Base-by-base conservation (phyloP, 1,140 invertebrate species). In the Bemisia tabaci region DNA sequence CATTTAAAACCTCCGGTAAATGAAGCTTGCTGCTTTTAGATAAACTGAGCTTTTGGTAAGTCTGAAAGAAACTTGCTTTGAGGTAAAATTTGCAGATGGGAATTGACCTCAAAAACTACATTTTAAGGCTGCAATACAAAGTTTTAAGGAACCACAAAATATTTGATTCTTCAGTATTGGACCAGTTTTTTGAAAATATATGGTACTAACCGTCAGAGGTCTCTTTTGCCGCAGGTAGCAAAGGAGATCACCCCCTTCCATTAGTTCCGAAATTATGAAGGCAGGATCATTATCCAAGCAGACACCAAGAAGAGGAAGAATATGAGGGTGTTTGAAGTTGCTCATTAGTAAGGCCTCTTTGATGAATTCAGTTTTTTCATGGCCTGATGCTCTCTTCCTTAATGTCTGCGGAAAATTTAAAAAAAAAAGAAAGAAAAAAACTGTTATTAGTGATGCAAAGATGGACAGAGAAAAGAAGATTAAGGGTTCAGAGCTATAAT, bases 341-440 rank as follows among this genome's bases (percentile, higher is more conserved):
- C 91, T 94, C 96, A 98, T 98, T 39, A 98, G 75, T 72, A 94
- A 87, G 0, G 96, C 96, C 79, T 99, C 96, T 80, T 98, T 95
- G 11, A 98, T 76, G 74, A 98, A 97, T 76, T 98, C 94, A 0
- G 84, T 84, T 73, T 96, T 96, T 75, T 97, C 93, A 70, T 88
- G 85, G 26, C 88, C 84, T 1, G 87, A 88, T n/a, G 93, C 92
- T n/a, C 92, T 91, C 79, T 96, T 95, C 24, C 90, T 82, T 39
- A 97, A 79, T 0, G 92, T 96, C 87, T 97, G 75, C 9, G 66
- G 63, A 48, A 78, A 76, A 68, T 59, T 39, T 25, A 48, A 70
- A 66, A 59, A 68, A 39, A 23, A 59, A 25, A 23, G 17, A 68
- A 69, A 23, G 25, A 25, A 79, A 64, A 79, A 76, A 0, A 77